These are phyloP conservation scores for Mesorhabditis sp. DNA, from an alignment of 2,888 invertebrate species.

Conservation along the genomic window DNA sequence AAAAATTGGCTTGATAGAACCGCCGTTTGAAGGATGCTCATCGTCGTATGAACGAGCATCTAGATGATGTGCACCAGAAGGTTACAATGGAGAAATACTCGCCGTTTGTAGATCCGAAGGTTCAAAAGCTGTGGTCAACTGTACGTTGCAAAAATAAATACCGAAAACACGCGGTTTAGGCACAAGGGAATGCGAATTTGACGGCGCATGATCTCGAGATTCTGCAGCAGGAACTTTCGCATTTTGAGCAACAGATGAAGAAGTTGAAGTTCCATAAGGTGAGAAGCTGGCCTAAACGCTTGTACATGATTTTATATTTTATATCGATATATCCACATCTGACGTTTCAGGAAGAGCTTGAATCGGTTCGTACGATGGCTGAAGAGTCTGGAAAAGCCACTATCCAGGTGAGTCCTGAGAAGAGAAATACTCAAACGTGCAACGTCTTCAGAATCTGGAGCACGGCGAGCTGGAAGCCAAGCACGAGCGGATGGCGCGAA, in stretches of 20 bases:
- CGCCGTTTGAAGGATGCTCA: constrained; percentile 21
- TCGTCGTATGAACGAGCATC: constrained; percentile 20
- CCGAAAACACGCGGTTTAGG: constrained; percentile 14
- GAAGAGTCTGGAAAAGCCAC: not conserved
- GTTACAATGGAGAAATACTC: constrained; percentile 22
- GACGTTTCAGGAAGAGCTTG: not conserved
- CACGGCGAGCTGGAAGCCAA: constrained; percentile 33
- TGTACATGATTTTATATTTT: too few species aligned
- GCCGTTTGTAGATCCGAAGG: constrained; percentile 42
- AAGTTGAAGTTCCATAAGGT: constrained; percentile 43
- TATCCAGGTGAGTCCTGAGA: not conserved
- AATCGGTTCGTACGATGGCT: not conserved
- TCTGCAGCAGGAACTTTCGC: constrained; percentile 35
- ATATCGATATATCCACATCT: not conserved
- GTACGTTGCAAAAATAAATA: constrained; percentile 12
- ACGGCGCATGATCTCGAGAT: constrained; percentile 25
- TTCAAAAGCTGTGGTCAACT: constrained; percentile 44
- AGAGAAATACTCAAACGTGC: not conserved
- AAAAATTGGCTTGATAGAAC: constrained; percentile 6
- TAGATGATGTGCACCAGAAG: constrained; percentile 21
- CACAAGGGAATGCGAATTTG: constrained; percentile 28
- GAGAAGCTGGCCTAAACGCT: not conserved
- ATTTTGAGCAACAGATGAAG: constrained; percentile 43
- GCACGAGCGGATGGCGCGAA: constrained; percentile 40
- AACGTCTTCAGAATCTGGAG: constrained; percentile 20